Conservation (phyloP, 1,140 invertebrate species). For the Epicauta chinensis region DNA sequence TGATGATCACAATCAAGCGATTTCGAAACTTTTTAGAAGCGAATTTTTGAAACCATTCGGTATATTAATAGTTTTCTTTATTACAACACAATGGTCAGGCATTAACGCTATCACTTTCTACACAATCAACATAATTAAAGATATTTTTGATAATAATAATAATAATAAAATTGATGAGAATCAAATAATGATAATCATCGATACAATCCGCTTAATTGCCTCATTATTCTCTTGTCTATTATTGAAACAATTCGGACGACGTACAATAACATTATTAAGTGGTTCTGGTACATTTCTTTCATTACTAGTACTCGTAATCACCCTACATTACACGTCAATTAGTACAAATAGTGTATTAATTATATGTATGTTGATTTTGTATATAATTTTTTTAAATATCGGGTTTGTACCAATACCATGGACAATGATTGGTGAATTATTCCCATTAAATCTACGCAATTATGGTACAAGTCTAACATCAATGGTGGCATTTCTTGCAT, state of each 20-base stretch:
- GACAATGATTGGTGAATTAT: conserved; percentile 61
- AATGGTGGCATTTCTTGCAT: conserved; percentile 56
- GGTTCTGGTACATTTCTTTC: conserved; percentile 50
- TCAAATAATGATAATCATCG: conserved; percentile 57
- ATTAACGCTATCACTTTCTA: conserved; percentile 69
- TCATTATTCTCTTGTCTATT: conserved; percentile 53
- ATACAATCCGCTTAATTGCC: conserved; percentile 57
- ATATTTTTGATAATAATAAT: conserved; percentile 45
- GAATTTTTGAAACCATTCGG: conserved; percentile 52
- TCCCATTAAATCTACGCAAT: conserved; percentile 50
- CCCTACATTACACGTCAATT: conserved; percentile 38
- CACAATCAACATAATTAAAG: conserved; percentile 56
- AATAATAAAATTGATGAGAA: conserved; percentile 46
- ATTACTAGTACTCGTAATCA: conserved; percentile 29
- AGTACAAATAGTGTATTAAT: conserved; percentile 45
- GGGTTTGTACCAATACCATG: conserved; percentile 62
- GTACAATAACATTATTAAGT: conserved; percentile 52
- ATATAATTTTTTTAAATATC: conserved; percentile 51
- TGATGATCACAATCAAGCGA: too few species aligned
- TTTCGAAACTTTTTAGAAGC: conserved; percentile 6
- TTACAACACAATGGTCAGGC: conserved; percentile 57
- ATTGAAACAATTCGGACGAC: conserved; percentile 50
- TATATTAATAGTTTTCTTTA: conserved; percentile 54
- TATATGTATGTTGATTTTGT: conserved; percentile 24
- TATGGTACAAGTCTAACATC: conserved; percentile 57